Percentiles rank a stretch among this genome's conserved stretches.
These are phyloP conservation scores for Phortica magna DNA, from an alignment of 2,888 invertebrate species.

Conservation along the genomic window DNA sequence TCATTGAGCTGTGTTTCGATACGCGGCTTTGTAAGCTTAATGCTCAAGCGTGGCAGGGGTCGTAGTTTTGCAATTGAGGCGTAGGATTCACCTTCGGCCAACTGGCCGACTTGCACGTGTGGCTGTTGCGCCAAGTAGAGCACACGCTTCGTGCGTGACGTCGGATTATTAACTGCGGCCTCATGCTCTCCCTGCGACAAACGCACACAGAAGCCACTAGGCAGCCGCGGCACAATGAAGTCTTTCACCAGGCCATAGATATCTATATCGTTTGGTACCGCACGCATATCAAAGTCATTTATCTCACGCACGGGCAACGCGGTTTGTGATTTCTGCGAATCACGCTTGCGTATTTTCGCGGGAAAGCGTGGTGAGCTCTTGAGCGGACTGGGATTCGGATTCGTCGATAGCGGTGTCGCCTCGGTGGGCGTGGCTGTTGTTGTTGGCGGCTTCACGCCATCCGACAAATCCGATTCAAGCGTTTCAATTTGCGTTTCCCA, in stretches of 20 bases:
- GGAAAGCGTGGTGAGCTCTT: slow-evolving; percentile 70
- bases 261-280: slow-evolving; percentile 75
- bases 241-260: slow-evolving; percentile 74
- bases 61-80: background rate
- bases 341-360: slow-evolving; percentile 57
- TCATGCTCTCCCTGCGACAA: slow-evolving; percentile 55
- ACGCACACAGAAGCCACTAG: slow-evolving; percentile 74
- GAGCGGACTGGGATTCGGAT: slow-evolving; percentile 67
- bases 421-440: slow-evolving; percentile 65
- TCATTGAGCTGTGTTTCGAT: slow-evolving; percentile 58
- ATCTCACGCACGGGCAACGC: slow-evolving; percentile 64
- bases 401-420: slow-evolving; percentile 60
- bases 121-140: slow-evolving; percentile 66
- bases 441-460: slow-evolving; percentile 53
- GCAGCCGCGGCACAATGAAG: slow-evolving; percentile 76
- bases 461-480: slow-evolving; percentile 73
- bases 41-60: background rate
- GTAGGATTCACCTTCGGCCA: slow-evolving; percentile 1
- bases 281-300: slow-evolving; percentile 74
- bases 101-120: slow-evolving; percentile 55
- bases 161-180: slow-evolving; percentile 23
- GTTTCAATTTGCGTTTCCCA: slow-evolving; percentile 81
- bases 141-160: slow-evolving; percentile 46
- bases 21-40: background rate
- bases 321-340: slow-evolving; percentile 59